Conservation (phyloP, 2,113 vertebrate species). For the Ictalurus furcatus region DNA sequence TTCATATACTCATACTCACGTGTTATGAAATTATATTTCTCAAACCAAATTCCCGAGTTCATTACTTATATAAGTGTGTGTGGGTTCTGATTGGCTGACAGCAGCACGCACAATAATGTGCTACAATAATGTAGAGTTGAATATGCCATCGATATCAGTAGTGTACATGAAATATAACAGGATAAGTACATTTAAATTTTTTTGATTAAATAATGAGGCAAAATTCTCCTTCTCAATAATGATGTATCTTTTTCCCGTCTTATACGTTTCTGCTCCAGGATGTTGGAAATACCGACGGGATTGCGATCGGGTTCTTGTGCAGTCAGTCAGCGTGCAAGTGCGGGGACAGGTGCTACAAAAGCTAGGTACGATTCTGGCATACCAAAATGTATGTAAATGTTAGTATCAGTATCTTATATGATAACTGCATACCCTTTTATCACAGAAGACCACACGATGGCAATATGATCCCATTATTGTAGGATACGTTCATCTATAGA, state of each 20-base stretch:
- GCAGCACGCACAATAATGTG: not conserved
- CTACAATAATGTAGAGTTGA: not conserved
- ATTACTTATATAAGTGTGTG: not conserved
- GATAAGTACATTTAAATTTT: not conserved
- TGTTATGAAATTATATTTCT: not conserved
- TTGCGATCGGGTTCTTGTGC: constrained; percentile 83
- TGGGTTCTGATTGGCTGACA: not conserved
- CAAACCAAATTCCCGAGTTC: not conserved
- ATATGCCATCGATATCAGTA: not conserved
- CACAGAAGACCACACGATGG: not conserved
- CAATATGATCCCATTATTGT: not conserved
- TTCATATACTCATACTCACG: not conserved
- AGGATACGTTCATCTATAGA: not conserved
- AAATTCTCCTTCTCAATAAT: not conserved
- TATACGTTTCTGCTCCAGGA: constrained; percentile 67
- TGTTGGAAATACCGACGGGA: constrained; percentile 82
- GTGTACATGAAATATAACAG: not conserved
- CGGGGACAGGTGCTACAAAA: constrained; percentile 92
- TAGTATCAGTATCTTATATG: not conserved
- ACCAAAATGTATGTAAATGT: not conserved
- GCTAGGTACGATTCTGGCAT: constrained; percentile 73
- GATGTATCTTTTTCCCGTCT: not conserved
- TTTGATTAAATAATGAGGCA: not conserved
- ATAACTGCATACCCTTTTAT: not conserved
- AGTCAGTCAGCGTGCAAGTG: constrained; percentile 91